A percentile compares a stretch with the other conserved stretches of the same genome.
These are phyloP conservation scores for Platanista minor DNA, from an alignment of 2,113 vertebrate species.

Conservation along the genomic window DNA sequence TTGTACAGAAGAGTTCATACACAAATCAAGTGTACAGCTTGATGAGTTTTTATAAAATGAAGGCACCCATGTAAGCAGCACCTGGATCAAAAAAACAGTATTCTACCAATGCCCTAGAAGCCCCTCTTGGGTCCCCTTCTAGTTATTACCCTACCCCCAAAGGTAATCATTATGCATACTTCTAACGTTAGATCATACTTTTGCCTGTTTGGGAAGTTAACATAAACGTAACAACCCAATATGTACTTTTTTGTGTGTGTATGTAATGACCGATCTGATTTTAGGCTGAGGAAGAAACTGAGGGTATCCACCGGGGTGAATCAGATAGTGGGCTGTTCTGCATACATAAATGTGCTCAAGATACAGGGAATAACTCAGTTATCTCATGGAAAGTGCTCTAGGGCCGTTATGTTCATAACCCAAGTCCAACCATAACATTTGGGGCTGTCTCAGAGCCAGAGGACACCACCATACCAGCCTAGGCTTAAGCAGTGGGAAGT, in stretches of 20 bases:
- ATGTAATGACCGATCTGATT: not conserved
- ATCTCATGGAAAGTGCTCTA: not conserved
- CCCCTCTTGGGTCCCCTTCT: fast-evolving
- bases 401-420: not conserved
- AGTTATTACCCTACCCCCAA: not conserved
- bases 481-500: not conserved
- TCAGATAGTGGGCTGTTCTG: not conserved
- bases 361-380: not conserved
- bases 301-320: not conserved
- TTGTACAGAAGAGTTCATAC: not conserved
- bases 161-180: not conserved
- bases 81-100: not conserved
- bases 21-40: not conserved
- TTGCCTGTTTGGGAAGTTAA: not conserved
- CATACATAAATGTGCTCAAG: not conserved
- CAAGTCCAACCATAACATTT: not conserved
- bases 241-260: not conserved
- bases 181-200: not conserved
- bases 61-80: not conserved
- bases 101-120: not conserved
- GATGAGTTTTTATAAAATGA: not conserved
- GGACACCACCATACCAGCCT: not conserved
- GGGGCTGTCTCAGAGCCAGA: not conserved
- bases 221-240: not conserved
- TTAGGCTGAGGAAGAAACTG: not conserved